A percentile compares a stretch with the other conserved stretches of the same genome.
Conservation (phyloP, 2,797 vertebrate species). For the Cynodonichthys magdalenae region DNA sequence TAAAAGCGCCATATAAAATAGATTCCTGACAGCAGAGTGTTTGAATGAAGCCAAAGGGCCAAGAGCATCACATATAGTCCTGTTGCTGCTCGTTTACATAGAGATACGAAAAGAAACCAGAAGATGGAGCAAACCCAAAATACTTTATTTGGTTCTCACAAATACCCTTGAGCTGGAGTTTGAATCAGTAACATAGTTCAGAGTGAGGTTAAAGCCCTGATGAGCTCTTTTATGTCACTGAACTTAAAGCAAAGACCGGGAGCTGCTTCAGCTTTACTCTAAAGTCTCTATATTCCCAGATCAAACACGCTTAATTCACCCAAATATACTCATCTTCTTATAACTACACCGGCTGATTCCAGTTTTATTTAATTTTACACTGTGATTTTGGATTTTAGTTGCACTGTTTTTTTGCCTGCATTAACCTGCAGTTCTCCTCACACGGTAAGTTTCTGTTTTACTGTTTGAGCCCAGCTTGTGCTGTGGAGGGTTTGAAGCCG, state of each 20-base stretch:
- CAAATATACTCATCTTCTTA: neutral
- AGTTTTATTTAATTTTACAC: neutral
- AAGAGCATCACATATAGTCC: too few species aligned
- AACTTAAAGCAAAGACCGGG: conserved; percentile 11
- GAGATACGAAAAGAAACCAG: too few species aligned
- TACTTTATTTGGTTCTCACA: too few species aligned
- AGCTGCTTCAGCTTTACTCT: neutral
- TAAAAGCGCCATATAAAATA: too few species aligned
- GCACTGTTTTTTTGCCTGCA: too few species aligned
- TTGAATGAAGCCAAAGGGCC: too few species aligned
- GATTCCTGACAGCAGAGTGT: too few species aligned
- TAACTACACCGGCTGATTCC: neutral
- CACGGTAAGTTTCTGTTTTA: conserved; percentile 2
- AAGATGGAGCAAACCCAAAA: too few species aligned
- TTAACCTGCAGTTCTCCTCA: too few species aligned
- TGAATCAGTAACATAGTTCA: conserved; percentile 22
- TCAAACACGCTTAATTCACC: conserved; percentile 13
- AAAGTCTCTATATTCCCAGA: conserved; percentile 6
- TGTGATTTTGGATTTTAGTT: neutral
- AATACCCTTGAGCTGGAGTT: neutral
- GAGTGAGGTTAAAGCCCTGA: neutral
- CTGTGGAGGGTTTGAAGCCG: neutral
- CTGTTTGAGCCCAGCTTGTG: conserved; percentile 7
- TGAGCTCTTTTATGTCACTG: neutral
- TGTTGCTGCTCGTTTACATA: too few species aligned